Evolutionary conservation across 1,140 invertebrate species (phyloP).

Genomic region (Physella acuta): DNA sequence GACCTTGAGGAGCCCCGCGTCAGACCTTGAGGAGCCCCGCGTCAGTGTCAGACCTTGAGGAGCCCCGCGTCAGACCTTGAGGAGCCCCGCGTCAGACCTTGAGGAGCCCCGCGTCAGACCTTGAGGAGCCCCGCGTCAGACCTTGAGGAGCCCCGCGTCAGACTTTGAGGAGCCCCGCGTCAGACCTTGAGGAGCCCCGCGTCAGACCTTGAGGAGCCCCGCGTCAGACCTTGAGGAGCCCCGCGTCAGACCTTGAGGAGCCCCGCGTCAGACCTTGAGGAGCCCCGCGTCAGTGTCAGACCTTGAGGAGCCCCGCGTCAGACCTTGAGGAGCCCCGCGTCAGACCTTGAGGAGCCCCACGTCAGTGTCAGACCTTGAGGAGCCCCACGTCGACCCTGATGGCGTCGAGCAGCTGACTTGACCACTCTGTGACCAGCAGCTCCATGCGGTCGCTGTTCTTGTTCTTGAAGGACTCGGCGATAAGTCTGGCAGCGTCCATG

Average conservation of each 20-base stretch:
- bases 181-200: no score
- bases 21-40: no score
- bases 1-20: slow-evolving; percentile 25
- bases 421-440: slow-evolving; percentile 47
- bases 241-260: no score
- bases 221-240: no score
- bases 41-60: background rate
- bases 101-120: no score
- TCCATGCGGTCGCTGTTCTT: slow-evolving; percentile 38
- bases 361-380: background rate
- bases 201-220: no score
- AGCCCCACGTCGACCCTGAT: slow-evolving; percentile 20
- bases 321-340: slow-evolving; percentile 25
- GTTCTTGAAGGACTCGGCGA: slow-evolving; percentile 53
- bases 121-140: no score
- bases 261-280: no score
- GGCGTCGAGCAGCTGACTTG: slow-evolving; percentile 28
- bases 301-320: slow-evolving; percentile 11
- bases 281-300: no score
- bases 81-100: slow-evolving; percentile 25
- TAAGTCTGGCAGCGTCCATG: slow-evolving; percentile 44
- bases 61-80: slow-evolving; percentile 13
- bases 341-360: no score
- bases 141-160: no score
- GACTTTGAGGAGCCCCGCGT: no score